These are phyloP conservation scores for Bucco capensis DNA, from an alignment of 2,113 vertebrate genomes.

Conservation along the genomic window DNA sequence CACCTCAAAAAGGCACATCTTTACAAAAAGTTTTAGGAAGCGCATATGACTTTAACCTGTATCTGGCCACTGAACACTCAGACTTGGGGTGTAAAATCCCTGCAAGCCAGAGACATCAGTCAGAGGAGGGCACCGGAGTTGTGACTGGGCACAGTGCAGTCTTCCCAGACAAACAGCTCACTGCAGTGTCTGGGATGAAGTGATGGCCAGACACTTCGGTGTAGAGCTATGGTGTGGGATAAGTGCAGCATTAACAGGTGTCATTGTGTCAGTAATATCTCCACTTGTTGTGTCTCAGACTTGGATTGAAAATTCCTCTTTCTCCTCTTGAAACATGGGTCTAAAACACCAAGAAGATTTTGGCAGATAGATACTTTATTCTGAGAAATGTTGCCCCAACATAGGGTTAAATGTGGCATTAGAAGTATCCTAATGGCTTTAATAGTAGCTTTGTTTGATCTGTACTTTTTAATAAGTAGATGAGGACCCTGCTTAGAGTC, in stretches of 20 bases:
- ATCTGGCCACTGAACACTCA: background rate
- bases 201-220: background rate
- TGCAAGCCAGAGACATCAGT: background rate
- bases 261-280: background rate
- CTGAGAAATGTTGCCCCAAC: background rate
- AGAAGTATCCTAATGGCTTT: background rate
- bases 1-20: background rate
- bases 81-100: background rate
- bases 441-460: background rate
- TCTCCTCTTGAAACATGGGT: background rate
- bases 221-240: background rate
- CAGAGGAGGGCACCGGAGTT: background rate
- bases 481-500: background rate
- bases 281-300: background rate
- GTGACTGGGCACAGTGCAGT: no score
- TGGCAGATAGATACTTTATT: background rate
- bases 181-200: fast-evolving
- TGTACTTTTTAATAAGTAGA: background rate
- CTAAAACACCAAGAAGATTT: background rate
- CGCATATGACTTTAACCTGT: background rate
- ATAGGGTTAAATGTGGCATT: background rate
- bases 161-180: background rate
- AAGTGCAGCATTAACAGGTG: background rate
- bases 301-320: background rate
- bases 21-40: background rate